Conservation (phyloP, 2,888 invertebrate genomes). For the Nephrotoma flavescens region DNA sequence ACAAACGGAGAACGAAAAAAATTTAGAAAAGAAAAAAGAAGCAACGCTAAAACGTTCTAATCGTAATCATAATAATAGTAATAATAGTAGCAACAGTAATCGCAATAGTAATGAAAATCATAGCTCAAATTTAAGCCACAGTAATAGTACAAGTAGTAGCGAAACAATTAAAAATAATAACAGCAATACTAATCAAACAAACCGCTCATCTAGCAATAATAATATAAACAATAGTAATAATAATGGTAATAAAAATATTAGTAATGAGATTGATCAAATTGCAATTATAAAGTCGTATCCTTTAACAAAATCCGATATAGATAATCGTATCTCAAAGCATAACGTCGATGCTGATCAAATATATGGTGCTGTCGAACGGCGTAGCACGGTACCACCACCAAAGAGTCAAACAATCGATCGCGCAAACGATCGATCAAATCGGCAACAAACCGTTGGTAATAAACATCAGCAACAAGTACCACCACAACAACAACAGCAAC, state of each 20-base stretch:
- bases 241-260: not conserved
- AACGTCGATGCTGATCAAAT: not conserved
- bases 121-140: not conserved
- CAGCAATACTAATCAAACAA: not conserved
- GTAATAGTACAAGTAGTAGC: conserved; percentile 9
- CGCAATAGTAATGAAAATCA: not conserved
- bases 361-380: not conserved
- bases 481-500: not conserved
- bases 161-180: conserved; percentile 10
- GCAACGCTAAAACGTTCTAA: conserved; percentile 2
- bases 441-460: not conserved
- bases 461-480: not conserved
- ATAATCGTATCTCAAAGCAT: conserved; percentile 4
- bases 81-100: conserved; percentile 1
- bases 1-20: conserved; percentile 45
- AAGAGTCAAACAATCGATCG: not conserved
- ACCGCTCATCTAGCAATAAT: not conserved
- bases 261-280: not conserved
- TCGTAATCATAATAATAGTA: not conserved
- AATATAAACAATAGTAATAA: not conserved
- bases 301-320: conserved; percentile 9
- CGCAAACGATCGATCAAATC: not conserved
- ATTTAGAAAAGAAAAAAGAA: conserved; percentile 5
- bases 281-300: conserved; percentile 7
- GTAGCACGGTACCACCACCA: not conserved